Evolutionary conservation across 2,797 vertebrate genomes (phyloP), one percentile per base, ranked within the genome.

Genomic region (Clarias laeviceps): DNA sequence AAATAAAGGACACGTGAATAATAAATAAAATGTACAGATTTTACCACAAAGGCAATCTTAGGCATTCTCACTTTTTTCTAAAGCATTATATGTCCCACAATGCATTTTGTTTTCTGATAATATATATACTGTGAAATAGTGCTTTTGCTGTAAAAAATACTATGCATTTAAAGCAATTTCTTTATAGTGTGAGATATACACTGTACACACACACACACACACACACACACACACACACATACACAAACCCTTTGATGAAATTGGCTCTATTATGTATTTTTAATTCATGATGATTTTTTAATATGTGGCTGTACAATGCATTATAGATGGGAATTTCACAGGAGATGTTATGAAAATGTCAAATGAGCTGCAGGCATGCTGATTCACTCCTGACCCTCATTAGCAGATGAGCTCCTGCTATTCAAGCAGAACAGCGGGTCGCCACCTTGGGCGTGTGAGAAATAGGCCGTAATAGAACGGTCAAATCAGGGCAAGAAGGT

Each of bases 341-440:
- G 82, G 37, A 76, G 83, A 87, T 88, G 82, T 70, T 89, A 85
- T 70, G 74, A 84, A 89, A 89, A 88, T 83, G 85, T 87, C 82
- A 87, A 82, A 85, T 82, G 76, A 87, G 83, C 76, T 69, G 88
- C 84, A 87, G 84, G 78, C 77, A 32, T 82, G 82, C 59, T 69
- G 87, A 82, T 84, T 87, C 77, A 62, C 66, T 85, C 29, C 77
- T 89, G 72, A 86, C 82, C 86, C 87, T 87, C 82, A 84, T 87
- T 87, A 76, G 84, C 80, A 66, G 85, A 86, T 18, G 54, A 85
- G 84, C 83, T 62, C 62, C 62, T 79, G 27, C 85, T 80, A 82
- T 82, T 84, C 82, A 84, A 76, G 82, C 74, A 79, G 61, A 84
- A 59, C 77, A 81, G 65, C 18, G 1, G 76, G 76, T 78, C 20